Evolutionary conservation across 2,113 vertebrate species (phyloP).

Genomic region (Hippocampus comes): DNA sequence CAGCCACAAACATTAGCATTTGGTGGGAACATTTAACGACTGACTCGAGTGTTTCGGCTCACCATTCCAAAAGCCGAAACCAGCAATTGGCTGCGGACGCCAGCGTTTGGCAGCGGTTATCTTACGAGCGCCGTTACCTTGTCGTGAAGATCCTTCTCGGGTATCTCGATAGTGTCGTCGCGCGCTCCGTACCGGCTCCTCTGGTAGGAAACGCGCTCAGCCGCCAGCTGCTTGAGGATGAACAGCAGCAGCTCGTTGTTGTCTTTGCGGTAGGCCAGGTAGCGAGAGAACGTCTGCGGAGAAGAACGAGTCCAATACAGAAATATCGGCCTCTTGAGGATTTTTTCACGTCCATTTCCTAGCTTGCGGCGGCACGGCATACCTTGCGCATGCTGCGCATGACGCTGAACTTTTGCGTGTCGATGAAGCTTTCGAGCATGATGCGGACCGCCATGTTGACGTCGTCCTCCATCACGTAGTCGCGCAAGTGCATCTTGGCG

Average conservation of each 20-base stretch:
- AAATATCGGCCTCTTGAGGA: too few relatives aligned
- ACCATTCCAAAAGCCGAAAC: too few relatives aligned
- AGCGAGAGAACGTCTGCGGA: constrained; percentile 87
- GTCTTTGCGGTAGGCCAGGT: constrained; percentile 90
- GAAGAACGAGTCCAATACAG: background rate
- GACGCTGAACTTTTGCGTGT: constrained; percentile 97
- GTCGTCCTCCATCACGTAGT: constrained; percentile 92
- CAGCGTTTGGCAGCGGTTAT: background rate
- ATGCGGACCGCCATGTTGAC: constrained; percentile 99
- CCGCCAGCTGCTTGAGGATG: constrained; percentile 92
- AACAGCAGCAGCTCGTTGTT: constrained; percentile 97
- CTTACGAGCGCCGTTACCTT: constrained; percentile 73
- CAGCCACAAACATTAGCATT: too few relatives aligned
- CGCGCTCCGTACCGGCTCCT: constrained; percentile 91
- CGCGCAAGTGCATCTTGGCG: constrained; percentile 90
- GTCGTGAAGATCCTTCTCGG: constrained; percentile 90
- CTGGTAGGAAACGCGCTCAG: constrained; percentile 90
- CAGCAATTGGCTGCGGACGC: too few relatives aligned
- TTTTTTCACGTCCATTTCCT: too few relatives aligned
- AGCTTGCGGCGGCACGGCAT: background rate
- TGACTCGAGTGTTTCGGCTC: too few relatives aligned
- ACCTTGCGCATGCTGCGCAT: constrained; percentile 98
- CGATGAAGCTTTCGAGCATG: constrained; percentile 98
- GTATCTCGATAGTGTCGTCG: constrained; percentile 85
- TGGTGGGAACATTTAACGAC: too few relatives aligned